Evolutionary conservation across 2,888 invertebrate genomes (phyloP).

Genomic region (Trichogramma dendrolimi): DNA sequence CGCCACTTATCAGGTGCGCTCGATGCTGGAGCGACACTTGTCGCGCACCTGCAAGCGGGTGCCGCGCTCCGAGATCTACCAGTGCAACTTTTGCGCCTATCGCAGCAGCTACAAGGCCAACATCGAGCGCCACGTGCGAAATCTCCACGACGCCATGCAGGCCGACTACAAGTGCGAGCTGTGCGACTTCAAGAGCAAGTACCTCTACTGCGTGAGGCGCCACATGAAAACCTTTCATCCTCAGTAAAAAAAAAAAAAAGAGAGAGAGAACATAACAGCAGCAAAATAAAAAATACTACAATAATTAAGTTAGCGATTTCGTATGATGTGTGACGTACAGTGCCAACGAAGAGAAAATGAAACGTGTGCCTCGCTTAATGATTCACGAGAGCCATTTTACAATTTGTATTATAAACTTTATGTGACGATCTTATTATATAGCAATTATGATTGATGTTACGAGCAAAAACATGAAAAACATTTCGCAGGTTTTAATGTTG

Average conservation of each 20-base stretch:
- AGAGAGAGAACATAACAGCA: too few relatives aligned
- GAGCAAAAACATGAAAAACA: too few relatives aligned
- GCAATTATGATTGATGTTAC: too few relatives aligned
- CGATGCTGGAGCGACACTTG: constrained; percentile 38
- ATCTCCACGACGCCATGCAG: constrained; percentile 40
- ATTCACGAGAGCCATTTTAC: too few relatives aligned
- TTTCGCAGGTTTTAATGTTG: too few relatives aligned
- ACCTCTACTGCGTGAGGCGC: constrained; percentile 44
- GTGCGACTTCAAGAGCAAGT: constrained; percentile 46
- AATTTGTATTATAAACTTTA: too few relatives aligned
- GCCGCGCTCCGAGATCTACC: constrained; percentile 43
- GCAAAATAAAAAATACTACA: too few relatives aligned
- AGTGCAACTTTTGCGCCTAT: constrained; percentile 50
- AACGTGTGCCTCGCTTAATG: too few relatives aligned
- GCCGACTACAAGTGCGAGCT: constrained; percentile 40
- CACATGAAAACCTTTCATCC: constrained; percentile 44
- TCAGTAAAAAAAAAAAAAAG: neutral
- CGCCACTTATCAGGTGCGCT: constrained; percentile 36
- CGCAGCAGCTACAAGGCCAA: constrained; percentile 50
- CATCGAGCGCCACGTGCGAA: constrained; percentile 47
- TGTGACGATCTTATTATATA: too few relatives aligned
- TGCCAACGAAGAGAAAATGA: too few relatives aligned
- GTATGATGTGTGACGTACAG: too few relatives aligned
- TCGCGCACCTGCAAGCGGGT: constrained; percentile 39
- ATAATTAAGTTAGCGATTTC: too few relatives aligned